Evolutionary conservation across 2,797 vertebrate species (phyloP), one percentile per base, ranked within the genome.

Genomic region (Scolopax bukidnonensis): DNA sequence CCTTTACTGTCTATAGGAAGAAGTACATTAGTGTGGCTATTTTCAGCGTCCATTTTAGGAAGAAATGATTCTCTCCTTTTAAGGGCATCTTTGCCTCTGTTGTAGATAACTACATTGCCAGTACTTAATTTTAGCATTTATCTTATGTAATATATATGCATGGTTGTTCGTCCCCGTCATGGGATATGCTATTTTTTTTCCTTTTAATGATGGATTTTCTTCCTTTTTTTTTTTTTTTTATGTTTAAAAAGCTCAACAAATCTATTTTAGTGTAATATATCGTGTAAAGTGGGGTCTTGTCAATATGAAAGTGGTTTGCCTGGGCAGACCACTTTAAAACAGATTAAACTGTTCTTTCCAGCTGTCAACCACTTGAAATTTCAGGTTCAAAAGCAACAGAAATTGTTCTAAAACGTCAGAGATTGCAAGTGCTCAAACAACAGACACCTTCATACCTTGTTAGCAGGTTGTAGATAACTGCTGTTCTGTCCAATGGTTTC

Each of bases 1-100:
- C 7, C 16, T 73, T 86, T 79, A 73, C 5, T 78, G 7, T 75
- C 59, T 65, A 3, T 28, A 60, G 40, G 28, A 88, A 88, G 38
- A 85, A 84, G 19, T 41, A 6, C 47, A 75, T 84, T 65, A 75
- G 43, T 81, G 61, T 61, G 41, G 1, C 32, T 75, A 32, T 41
- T 81, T 93, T 87, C n/a, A 48, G 14, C 73, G 84, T 32, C 68
- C 71, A 77, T 87, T 90, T 95, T 84, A 84, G 86, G 83, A 92
- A 94, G 63, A 93, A 95, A 76, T 30, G 0, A 21, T 84, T 74
- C 77, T 54, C 19, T 96, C 96, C 96, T 94, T 97, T 84, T 93
- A 93, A 84, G 90, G 93, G 2, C 54, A 69, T 89, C 56, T 93
- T 93, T 85, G 54, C 53, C 16, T 93, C 28, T 60, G 23, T 54